Evolutionary conservation across 2,113 vertebrate species (phyloP).

Genomic region (Platanista minor): DNA sequence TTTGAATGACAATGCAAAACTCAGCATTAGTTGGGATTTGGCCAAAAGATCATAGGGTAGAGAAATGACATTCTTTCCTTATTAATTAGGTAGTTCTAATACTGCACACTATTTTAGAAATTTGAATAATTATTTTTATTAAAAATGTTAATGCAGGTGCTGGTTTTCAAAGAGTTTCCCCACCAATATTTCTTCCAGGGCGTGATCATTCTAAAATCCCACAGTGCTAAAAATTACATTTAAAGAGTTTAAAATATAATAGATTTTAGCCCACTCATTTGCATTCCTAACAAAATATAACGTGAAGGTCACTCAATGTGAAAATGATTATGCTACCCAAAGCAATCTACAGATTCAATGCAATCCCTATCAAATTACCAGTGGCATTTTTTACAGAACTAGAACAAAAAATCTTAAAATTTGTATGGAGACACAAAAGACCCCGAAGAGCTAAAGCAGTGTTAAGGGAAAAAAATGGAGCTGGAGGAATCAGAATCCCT

Average conservation of each 20-base stretch:
- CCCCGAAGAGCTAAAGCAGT: too few relatives aligned
- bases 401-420: too few relatives aligned
- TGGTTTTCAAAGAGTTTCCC: background rate
- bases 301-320: background rate
- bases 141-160: background rate
- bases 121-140: slow-evolving; percentile 26
- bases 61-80: background rate
- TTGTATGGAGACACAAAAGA: too few relatives aligned
- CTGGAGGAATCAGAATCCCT: too few relatives aligned
- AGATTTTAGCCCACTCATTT: background rate
- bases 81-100: slow-evolving; percentile 16
- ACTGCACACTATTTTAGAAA: background rate
- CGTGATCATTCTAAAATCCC: background rate
- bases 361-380: too few relatives aligned
- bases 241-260: background rate
- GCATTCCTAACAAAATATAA: background rate
- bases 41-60: background rate
- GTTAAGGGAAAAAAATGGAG: too few relatives aligned
- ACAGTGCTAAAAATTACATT: background rate
- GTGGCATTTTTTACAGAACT: too few relatives aligned
- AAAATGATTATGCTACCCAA: too few relatives aligned
- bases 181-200: background rate
- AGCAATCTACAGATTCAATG: too few relatives aligned
- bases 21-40: background rate
- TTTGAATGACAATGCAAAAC: slow-evolving; percentile 13